Evolutionary conservation across 1,140 invertebrate species (phyloP).

Genomic region (Lepidurus couesii): DNA sequence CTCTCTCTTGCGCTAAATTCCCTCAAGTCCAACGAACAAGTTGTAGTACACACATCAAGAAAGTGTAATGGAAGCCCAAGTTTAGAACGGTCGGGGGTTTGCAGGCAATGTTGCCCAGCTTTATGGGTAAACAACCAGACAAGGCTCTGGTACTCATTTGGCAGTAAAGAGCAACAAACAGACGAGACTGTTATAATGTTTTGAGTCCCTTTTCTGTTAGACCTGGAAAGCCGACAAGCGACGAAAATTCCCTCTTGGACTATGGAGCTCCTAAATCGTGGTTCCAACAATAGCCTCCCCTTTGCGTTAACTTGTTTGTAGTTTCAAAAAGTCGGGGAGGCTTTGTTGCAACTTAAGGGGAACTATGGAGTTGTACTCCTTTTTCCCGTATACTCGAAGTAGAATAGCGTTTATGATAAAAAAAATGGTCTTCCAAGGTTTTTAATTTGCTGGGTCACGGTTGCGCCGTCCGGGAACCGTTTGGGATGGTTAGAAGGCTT

Average conservation of each 20-base stretch:
- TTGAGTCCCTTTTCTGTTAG: background rate
- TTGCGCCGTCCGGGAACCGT: background rate
- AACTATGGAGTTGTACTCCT: too few relatives aligned
- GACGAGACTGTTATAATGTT: background rate
- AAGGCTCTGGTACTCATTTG: background rate
- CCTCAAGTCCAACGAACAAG: too few relatives aligned
- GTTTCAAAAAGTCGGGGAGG: background rate
- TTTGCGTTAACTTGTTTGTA: background rate
- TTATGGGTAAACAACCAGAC: conserved; percentile 2
- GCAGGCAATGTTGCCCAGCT: background rate
- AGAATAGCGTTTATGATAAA: background rate
- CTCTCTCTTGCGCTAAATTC: background rate
- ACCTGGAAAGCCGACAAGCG: background rate
- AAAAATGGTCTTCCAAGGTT: background rate
- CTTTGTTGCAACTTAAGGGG: too few relatives aligned
- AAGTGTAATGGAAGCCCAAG: too few relatives aligned
- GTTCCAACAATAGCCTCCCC: background rate
- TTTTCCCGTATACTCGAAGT: too few relatives aligned
- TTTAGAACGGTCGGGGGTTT: too few relatives aligned
- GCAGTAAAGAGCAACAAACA: conserved; percentile 13
- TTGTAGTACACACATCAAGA: too few relatives aligned
- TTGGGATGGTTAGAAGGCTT: too few relatives aligned
- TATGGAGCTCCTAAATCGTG: background rate
- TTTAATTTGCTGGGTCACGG: background rate
- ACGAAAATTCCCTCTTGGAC: background rate